Evolutionary conservation across 2,797 vertebrate species (phyloP).

Genomic region (Melanogrammus aeglefinus): DNA sequence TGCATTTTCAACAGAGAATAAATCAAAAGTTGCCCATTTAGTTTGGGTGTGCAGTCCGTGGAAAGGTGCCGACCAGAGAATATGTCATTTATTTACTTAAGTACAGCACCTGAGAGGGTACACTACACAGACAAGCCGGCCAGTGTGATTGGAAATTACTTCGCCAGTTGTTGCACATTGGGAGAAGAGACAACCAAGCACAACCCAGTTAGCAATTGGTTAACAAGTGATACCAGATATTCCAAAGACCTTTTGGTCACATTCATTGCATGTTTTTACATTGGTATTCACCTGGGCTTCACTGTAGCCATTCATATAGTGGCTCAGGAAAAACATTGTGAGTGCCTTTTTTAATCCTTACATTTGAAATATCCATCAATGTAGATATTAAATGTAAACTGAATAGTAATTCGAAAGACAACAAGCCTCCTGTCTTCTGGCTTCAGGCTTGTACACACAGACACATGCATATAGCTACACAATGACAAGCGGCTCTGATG

Average conservation of each 20-base stretch:
- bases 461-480: neutral
- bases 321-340: neutral
- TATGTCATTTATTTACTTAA: slow-evolving; percentile 51
- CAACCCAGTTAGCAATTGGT: slow-evolving; percentile 24
- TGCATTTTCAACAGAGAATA: no score
- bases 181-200: slow-evolving; percentile 24
- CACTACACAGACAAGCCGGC: slow-evolving; percentile 35
- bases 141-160: slow-evolving; percentile 50
- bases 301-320: neutral
- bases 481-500: neutral
- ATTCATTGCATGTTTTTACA: neutral
- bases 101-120: slow-evolving; percentile 58
- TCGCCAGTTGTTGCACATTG: slow-evolving; percentile 57
- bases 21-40: slow-evolving; percentile 22
- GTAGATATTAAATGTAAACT: neutral
- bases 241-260: neutral
- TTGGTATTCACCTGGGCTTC: neutral
- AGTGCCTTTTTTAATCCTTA: neutral
- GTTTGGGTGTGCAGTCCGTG: slow-evolving; percentile 50
- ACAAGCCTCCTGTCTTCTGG: neutral
- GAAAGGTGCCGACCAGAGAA: slow-evolving; percentile 37
- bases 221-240: neutral
- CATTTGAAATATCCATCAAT: neutral
- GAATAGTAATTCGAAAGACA: neutral
- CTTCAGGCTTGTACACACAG: neutral